Conservation (phyloP, 2,797 vertebrate species). For the Rhynchotus rufescens region DNA sequence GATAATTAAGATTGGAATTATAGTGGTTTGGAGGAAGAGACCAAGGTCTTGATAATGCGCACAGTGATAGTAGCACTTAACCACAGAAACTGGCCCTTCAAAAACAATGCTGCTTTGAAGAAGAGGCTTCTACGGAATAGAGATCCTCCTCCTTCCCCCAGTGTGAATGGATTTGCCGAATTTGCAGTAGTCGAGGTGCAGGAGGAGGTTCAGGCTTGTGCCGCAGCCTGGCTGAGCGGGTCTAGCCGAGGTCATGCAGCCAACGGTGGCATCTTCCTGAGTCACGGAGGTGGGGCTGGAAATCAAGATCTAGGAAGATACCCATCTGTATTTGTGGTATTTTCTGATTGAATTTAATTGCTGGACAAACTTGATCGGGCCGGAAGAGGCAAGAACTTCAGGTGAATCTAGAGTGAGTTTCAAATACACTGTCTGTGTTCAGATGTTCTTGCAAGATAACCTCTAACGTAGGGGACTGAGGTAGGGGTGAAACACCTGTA, state of each 20-base stretch:
- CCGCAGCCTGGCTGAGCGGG: not conserved
- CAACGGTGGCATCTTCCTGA: not conserved
- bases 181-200: not conserved
- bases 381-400: not conserved
- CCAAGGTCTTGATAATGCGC: not conserved
- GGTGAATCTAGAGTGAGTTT: accelerated
- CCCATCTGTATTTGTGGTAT: not conserved
- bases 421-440: accelerated
- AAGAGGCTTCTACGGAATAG: accelerated
- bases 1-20: not conserved
- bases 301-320: not conserved
- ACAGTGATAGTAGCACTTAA: not conserved
- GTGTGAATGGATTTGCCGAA: not conserved
- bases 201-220: not conserved
- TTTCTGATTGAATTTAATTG: not conserved
- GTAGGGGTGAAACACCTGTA: not conserved
- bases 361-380: not conserved
- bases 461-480: accelerated
- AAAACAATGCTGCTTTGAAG: not conserved
- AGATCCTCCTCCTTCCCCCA: not conserved
- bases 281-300: not conserved
- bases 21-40: not conserved
- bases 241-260: not conserved
- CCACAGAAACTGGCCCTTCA: not conserved
- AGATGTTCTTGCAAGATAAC: not conserved